Evolutionary conservation across 92 coral and sea anemone genomes (phyloP).

Genomic region (Heteractis magnifica): DNA sequence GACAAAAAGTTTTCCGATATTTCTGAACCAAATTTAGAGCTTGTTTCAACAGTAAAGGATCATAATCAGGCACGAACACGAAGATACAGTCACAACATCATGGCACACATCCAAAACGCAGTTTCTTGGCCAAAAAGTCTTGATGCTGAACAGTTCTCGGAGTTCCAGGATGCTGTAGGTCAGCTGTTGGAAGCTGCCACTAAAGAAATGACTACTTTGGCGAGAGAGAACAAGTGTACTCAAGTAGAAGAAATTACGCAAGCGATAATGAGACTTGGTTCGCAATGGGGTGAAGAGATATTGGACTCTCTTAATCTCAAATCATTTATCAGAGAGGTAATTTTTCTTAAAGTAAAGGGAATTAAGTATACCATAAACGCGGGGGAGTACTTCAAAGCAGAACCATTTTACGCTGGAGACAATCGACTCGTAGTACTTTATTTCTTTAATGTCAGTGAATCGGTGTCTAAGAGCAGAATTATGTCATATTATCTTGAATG

Average conservation of each 20-base stretch:
- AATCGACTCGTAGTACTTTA: slow-evolving; percentile 51
- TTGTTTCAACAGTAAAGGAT: neutral
- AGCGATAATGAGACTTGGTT: slow-evolving; percentile 35
- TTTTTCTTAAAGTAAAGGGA: slow-evolving; percentile 39
- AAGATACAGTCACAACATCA: neutral
- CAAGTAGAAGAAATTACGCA: slow-evolving; percentile 49
- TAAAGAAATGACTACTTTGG: slow-evolving; percentile 44
- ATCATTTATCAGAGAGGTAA: slow-evolving; percentile 61
- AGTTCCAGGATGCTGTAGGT: slow-evolving; percentile 27
- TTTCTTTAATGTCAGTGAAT: slow-evolving; percentile 56
- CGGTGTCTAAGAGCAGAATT: slow-evolving; percentile 28
- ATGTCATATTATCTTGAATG: slow-evolving; percentile 62
- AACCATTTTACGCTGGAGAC: slow-evolving; percentile 53
- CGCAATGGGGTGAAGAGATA: slow-evolving; percentile 46
- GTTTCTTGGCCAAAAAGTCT: slow-evolving; percentile 16
- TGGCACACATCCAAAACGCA: slow-evolving; percentile 22
- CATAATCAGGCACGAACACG: neutral
- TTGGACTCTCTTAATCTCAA: slow-evolving; percentile 46
- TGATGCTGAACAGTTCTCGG: slow-evolving; percentile 10
- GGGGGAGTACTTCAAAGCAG: slow-evolving; percentile 68
- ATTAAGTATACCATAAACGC: slow-evolving; percentile 45
- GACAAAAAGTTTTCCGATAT: neutral
- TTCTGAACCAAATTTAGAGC: neutral
- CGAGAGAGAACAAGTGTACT: slow-evolving; percentile 18
- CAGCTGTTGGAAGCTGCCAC: slow-evolving; percentile 33